Evolutionary conservation across 2,888 invertebrate species (phyloP).

Genomic region (Volucella inanis): DNA sequence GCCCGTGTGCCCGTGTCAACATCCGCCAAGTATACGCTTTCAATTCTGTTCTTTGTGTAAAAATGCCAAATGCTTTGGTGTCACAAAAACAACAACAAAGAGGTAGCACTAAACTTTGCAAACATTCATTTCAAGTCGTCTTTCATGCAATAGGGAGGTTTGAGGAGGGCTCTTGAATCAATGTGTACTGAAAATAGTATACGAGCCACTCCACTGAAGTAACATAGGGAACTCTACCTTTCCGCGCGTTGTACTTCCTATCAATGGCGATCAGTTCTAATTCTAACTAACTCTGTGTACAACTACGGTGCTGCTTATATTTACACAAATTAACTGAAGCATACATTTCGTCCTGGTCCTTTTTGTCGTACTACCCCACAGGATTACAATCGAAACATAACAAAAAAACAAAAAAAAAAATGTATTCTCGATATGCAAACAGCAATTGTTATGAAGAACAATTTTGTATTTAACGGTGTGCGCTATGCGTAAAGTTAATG

Average conservation of each 20-base stretch:
- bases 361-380: constrained; percentile 15
- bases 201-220: constrained; percentile 31
- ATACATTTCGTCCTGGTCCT: constrained; percentile 71
- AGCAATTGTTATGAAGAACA: constrained; percentile 33
- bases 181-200: constrained; percentile 34
- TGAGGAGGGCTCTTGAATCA: constrained; percentile 44
- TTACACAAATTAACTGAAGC: constrained; percentile 74
- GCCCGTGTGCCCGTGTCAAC: constrained; percentile 76
- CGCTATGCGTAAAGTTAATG: constrained; percentile 38
- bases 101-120: constrained; percentile 17
- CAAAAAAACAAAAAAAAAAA: constrained; percentile 20
- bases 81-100: constrained; percentile 41
- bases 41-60: constrained; percentile 15
- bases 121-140: constrained; percentile 42
- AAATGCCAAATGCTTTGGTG: constrained; percentile 49
- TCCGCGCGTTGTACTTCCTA: constrained; percentile 42
- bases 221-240: constrained; percentile 27
- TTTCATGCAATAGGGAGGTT: constrained; percentile 39
- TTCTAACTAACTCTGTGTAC: background rate
- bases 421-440: constrained; percentile 50
- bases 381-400: background rate
- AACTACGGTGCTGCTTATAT: constrained; percentile 53
- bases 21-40: constrained; percentile 75
- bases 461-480: constrained; percentile 48
- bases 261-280: constrained; percentile 20